A percentile compares a stretch with the other conserved stretches of the same genome.
Conservation (phyloP, 1,140 invertebrate genomes). For the Aphis gossypii region DNA sequence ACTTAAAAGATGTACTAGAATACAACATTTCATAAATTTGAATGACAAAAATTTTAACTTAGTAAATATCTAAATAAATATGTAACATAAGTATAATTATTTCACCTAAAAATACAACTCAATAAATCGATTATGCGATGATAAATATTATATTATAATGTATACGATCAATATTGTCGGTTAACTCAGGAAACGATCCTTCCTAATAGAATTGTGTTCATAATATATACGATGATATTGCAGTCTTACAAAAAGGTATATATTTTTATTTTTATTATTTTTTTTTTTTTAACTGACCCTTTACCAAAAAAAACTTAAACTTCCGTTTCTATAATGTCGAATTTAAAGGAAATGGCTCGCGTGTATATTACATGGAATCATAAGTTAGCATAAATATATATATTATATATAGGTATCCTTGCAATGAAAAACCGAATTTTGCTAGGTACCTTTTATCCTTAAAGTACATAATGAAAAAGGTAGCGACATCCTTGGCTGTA, state of each 20-base stretch:
- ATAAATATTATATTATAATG: background rate
- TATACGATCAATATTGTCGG: background rate
- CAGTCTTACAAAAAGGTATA: background rate
- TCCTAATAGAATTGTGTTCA: background rate
- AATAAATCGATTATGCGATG: background rate
- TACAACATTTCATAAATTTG: too few relatives aligned
- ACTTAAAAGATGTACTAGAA: too few relatives aligned
- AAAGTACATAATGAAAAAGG: conserved; percentile 6
- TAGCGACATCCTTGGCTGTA: background rate
- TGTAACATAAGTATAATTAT: too few relatives aligned
- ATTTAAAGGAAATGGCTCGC: background rate
- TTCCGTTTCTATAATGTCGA: background rate
- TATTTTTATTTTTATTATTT: background rate
- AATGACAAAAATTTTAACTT: too few relatives aligned
- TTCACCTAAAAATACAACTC: background rate
- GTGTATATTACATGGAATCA: background rate
- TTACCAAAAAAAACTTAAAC: background rate
- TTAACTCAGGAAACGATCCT: background rate
- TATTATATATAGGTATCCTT: background rate
- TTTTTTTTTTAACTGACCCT: background rate
- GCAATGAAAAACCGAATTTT: background rate
- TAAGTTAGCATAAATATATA: background rate
- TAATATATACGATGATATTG: conserved; percentile 2
- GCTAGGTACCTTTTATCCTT: background rate
- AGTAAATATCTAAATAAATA: too few relatives aligned